phyloP scores from a whole-genome alignment of 2,797 vertebrate species.

The Capromys pilorides region DNA sequence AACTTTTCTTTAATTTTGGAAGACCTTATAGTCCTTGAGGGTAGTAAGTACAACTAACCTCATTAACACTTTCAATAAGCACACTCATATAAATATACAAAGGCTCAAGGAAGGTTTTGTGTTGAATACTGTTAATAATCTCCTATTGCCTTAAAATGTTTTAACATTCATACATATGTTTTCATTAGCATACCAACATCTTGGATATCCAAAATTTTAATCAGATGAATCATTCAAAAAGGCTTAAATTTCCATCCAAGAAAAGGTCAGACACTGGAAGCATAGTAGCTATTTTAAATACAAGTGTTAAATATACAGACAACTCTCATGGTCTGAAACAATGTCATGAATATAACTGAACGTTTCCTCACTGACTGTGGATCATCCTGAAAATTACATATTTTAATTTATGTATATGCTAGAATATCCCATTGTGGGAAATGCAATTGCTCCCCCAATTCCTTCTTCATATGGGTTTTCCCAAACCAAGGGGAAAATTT shows the following conservation, averaged over 20 bases:
- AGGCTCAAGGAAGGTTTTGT: background rate
- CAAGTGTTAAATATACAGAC: slow-evolving; percentile 42
- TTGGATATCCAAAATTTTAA: slow-evolving; percentile 58
- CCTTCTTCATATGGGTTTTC: background rate
- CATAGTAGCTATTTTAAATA: slow-evolving; percentile 31
- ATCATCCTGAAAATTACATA: slow-evolving; percentile 13
- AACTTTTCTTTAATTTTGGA: background rate
- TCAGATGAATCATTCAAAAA: slow-evolving; percentile 54
- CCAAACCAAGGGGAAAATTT: background rate
- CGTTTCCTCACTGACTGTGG: background rate
- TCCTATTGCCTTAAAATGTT: slow-evolving; percentile 63
- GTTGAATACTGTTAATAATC: slow-evolving; percentile 56
- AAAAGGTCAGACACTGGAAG: slow-evolving; percentile 59
- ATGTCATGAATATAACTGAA: background rate
- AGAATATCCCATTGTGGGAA: background rate
- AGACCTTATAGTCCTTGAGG: background rate
- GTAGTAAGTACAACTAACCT: background rate
- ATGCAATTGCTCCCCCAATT: background rate
- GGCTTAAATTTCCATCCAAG: slow-evolving; percentile 42
- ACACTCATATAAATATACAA: background rate
- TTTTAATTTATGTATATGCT: slow-evolving; percentile 8
- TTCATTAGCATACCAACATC: slow-evolving; percentile 61
- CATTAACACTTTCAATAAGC: background rate
- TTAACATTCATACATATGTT: slow-evolving; percentile 47
- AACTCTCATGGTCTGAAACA: slow-evolving; percentile 24